Evolutionary conservation across 2,888 invertebrate genomes (phyloP), one percentile per base, ranked within the genome.

Genomic region (Troides helena): DNA sequence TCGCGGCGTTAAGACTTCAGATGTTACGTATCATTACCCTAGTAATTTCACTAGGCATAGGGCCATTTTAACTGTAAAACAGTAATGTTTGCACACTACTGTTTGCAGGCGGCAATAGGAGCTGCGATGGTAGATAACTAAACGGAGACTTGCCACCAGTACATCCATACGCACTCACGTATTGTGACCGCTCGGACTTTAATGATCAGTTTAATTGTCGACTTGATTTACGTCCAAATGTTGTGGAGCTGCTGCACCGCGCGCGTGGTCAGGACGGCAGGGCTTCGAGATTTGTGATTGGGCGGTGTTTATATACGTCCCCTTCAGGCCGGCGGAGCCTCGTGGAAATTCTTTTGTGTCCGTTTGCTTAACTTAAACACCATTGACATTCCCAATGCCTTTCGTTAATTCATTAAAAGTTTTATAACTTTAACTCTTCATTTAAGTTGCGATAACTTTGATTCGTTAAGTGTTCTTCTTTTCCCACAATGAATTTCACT

Each of bases 261-360:
- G 78, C 82, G 83, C 83, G 83, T 83, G 83, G 74, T 76, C 69
- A 72, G 76, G 75, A 81, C 79, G 78, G 81, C 82, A 82, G 81
- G 82, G 78, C 79, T 58, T 73, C 72, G 79, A 84, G 84, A 85
- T 86, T 86, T 86, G 86, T 83, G 85, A 84, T 82, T 79, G 78
- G 67, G 21, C 53, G 36, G 39, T 63, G 65, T 67, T 61, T 64
- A 67, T 70, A 65, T 64, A 70, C 8, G 39, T 67, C 60, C 59
- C 50, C 53, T 21, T 59, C 53, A 58, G 66, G 43, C 62, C 56
- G 50, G 3, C 18, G 62, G 50, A 64, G 61, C 61, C 39, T 64
- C 46, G 64, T 70, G 70, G 60, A 67, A 63, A 70, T 70, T 58
- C 59, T 70, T 67, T 70, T 67, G 62, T 70, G 67, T 30, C 39